These are phyloP conservation scores for Tarsius wallacei DNA, from an alignment of 2,797 vertebrate genomes.

Conservation along the genomic window DNA sequence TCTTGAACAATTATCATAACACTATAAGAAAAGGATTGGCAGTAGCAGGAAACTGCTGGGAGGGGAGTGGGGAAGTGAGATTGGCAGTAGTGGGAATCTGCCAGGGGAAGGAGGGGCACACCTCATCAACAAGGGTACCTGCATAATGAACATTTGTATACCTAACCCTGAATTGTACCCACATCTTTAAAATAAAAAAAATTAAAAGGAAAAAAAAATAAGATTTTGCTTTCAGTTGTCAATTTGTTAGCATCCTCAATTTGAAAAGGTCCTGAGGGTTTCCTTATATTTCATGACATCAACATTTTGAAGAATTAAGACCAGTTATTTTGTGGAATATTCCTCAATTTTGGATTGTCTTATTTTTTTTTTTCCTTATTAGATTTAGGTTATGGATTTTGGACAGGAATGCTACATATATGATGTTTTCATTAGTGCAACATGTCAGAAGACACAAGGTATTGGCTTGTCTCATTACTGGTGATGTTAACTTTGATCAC, in stretches of 20 bases:
- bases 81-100: too few species aligned
- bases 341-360: conserved; percentile 14
- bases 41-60: too few species aligned
- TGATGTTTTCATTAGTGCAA: neutral
- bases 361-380: neutral
- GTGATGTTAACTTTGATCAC: neutral
- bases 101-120: too few species aligned
- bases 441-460: neutral
- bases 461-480: neutral
- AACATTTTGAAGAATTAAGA: conserved; percentile 55
- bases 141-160: too few species aligned
- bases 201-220: neutral
- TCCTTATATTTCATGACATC: conserved; percentile 25
- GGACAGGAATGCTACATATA: neutral
- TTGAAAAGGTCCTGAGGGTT: conserved; percentile 38
- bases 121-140: too few species aligned
- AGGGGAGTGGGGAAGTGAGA: too few species aligned
- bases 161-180: too few species aligned
- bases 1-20: too few species aligned
- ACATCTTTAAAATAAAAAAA: too few species aligned
- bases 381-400: conserved; percentile 9
- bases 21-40: too few species aligned
- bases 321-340: conserved; percentile 27
- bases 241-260: conserved; percentile 44
- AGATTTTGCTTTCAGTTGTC: conserved; percentile 49